Conservation (phyloP, 35 echinoderm and acorn worm genomes). For the Apostichopus parvimensis region DNA sequence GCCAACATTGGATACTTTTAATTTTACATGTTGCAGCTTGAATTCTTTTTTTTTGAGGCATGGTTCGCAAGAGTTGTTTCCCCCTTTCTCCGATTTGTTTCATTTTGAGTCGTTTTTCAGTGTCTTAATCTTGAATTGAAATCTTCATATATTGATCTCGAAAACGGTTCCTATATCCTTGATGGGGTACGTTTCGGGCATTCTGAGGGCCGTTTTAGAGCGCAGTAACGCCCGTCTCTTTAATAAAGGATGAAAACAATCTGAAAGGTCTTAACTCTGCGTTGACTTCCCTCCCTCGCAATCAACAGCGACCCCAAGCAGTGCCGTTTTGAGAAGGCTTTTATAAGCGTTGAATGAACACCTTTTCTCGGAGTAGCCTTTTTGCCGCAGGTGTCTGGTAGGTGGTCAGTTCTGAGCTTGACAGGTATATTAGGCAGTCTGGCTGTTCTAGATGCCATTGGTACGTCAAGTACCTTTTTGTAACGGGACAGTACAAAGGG, state of each 20-base stretch:
- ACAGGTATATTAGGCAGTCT: constrained; percentile 50
- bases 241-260: background rate
- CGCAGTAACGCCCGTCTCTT: too few relatives aligned
- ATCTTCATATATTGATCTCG: too few relatives aligned
- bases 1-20: too few relatives aligned
- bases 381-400: constrained; percentile 38
- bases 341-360: constrained; percentile 32
- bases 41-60: too few relatives aligned
- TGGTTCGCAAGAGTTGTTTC: too few relatives aligned
- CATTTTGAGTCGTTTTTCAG: too few relatives aligned
- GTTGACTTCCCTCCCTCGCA: background rate
- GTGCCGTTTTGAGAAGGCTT: background rate
- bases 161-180: too few relatives aligned
- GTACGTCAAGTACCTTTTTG: constrained; percentile 30
- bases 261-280: background rate
- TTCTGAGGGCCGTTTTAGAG: too few relatives aligned
- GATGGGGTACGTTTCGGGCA: too few relatives aligned
- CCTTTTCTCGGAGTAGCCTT: background rate
- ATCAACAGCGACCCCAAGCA: constrained; percentile 9
- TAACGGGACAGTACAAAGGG: background rate
- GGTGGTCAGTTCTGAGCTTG: constrained; percentile 11
- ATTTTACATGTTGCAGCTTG: too few relatives aligned
- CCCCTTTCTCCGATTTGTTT: too few relatives aligned
- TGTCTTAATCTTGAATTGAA: too few relatives aligned
- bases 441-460: background rate